These are phyloP conservation scores for Bimastos eiseni DNA, from an alignment of 2,888 invertebrate genomes.

Conservation along the genomic window DNA sequence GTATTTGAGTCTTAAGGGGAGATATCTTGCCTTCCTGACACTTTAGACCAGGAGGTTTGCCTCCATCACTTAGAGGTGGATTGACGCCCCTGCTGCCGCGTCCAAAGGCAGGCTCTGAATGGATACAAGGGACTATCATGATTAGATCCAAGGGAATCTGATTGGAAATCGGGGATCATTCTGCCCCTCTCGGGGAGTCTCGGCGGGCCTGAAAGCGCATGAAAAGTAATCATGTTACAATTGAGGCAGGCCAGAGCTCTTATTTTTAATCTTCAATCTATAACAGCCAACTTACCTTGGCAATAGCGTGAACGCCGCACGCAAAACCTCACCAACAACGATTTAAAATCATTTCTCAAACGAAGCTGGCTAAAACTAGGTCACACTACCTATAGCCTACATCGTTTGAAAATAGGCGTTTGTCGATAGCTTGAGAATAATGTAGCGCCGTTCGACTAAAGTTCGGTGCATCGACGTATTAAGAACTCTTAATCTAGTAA, in stretches of 20 bases:
- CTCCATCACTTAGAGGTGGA: too few species aligned
- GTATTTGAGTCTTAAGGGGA: too few species aligned
- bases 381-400: neutral
- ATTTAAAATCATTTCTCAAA: neutral
- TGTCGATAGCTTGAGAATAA: neutral
- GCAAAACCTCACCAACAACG: neutral
- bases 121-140: too few species aligned
- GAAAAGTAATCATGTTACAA: neutral
- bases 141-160: too few species aligned
- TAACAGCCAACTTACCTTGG: neutral
- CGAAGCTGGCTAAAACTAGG: conserved; percentile 2
- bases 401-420: too few species aligned
- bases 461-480: neutral
- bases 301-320: neutral
- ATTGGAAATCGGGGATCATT: too few species aligned
- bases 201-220: too few species aligned
- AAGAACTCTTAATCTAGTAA: neutral
- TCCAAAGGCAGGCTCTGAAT: too few species aligned
- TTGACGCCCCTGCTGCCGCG: too few species aligned
- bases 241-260: neutral
- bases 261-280: neutral
- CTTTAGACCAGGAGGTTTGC: too few species aligned
- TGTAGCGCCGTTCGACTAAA: neutral
- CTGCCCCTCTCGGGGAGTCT: too few species aligned
- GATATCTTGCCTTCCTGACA: too few species aligned